Conservation (phyloP, 2,888 invertebrate species). For the Rhingia rostrata region DNA sequence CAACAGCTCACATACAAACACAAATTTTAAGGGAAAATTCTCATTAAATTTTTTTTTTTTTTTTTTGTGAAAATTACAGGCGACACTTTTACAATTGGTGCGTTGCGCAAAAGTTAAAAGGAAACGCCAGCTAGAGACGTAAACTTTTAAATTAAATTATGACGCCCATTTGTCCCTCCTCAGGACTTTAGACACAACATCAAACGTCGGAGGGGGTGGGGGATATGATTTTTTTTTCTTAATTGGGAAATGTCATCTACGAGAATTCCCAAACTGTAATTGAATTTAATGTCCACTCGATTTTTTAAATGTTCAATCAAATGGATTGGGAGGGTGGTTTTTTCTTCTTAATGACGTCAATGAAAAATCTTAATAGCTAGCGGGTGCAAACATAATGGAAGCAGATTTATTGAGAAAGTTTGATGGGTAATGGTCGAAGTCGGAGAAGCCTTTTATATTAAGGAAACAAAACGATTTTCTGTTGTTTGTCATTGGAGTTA, state of each 20-base stretch:
- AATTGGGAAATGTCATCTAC: conserved; percentile 1
- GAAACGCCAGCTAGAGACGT: conserved; percentile 60
- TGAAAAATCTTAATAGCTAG: conserved; percentile 28
- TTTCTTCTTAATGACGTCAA: conserved; percentile 45
- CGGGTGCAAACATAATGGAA: no score
- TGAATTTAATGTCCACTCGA: conserved; percentile 51
- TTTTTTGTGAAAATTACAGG: conserved; percentile 72
- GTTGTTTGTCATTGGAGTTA: no score
- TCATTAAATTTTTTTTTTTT: conserved; percentile 57
- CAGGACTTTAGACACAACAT: conserved; percentile 30
- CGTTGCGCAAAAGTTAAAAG: conserved; percentile 62
- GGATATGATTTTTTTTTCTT: conserved; percentile 1
- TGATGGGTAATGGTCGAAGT: no score
- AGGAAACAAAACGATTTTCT: no score
- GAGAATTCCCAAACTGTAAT: conserved; percentile 56
- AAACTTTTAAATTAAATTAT: conserved; percentile 75
- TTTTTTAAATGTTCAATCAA: conserved; percentile 44
- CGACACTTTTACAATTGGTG: conserved; percentile 69
- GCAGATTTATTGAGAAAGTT: no score
- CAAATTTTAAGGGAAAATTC: conserved; percentile 44
- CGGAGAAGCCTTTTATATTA: no score
- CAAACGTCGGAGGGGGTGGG: background rate
- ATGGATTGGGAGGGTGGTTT: background rate
- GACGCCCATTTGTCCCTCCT: conserved; percentile 52
- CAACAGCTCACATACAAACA: conserved; percentile 8